Conservation (phyloP, 2,113 vertebrate genomes). For the Calidris pygmaea region DNA sequence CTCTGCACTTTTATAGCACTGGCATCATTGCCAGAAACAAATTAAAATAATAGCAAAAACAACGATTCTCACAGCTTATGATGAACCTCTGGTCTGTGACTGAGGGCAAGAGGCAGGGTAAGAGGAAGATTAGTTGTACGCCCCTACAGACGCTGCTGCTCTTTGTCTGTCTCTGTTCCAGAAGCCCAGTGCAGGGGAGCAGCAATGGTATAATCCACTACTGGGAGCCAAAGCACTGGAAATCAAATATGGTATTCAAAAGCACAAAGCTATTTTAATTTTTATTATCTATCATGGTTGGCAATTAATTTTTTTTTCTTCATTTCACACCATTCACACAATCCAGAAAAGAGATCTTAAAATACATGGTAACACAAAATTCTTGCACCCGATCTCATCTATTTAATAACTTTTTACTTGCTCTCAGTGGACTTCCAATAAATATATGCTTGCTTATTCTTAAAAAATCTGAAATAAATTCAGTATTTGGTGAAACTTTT, state of each 20-base stretch:
- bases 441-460: neutral
- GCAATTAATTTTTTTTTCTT: neutral
- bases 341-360: neutral
- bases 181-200: neutral
- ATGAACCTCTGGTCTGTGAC: neutral
- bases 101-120: neutral
- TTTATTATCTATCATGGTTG: neutral
- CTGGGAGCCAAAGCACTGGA: neutral
- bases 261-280: neutral
- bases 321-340: neutral
- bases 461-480: neutral
- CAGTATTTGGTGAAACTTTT: neutral
- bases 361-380: rapidly evolving
- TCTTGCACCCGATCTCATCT: neutral
- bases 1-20: neutral
- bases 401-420: neutral
- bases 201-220: neutral
- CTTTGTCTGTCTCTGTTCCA: neutral
- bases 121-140: neutral
- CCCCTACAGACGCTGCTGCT: neutral
- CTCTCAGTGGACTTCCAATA: neutral
- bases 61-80: neutral
- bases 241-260: neutral
- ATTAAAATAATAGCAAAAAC: neutral
- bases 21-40: neutral